Percentiles rank a stretch among this genome's conserved stretches.
phyloP scores from a whole-genome alignment of 1,140 invertebrate species.

The Bombus difficillimus region DNA sequence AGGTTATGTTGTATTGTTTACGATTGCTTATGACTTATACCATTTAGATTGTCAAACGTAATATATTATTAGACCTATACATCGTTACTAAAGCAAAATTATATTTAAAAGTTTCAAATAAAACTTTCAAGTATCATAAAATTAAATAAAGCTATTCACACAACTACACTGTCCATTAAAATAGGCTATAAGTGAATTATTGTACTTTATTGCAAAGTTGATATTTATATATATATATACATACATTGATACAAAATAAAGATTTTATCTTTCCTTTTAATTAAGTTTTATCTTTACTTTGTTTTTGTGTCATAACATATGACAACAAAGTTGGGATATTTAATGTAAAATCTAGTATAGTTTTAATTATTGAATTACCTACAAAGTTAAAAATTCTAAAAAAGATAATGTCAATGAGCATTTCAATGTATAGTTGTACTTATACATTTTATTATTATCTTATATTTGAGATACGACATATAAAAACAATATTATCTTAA shows the following conservation, averaged over 20 bases:
- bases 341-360: too few relatives aligned
- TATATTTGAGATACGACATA: background rate
- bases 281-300: background rate
- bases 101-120: background rate
- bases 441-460: background rate
- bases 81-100: background rate
- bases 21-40: too few relatives aligned
- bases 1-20: constrained; percentile 14
- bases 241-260: background rate
- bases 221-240: background rate
- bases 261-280: background rate
- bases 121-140: too few relatives aligned
- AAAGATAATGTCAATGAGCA: too few relatives aligned
- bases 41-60: background rate
- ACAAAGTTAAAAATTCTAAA: background rate
- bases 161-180: too few relatives aligned
- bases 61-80: background rate
- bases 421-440: background rate
- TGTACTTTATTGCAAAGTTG: background rate
- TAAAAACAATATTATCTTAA: background rate
- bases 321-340: background rate
- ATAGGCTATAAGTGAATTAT: background rate
- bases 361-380: background rate
- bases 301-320: background rate
- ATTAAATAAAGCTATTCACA: background rate